Conservation (phyloP, 1,140 invertebrate genomes). For the Aporrectodea caliginosa region DNA sequence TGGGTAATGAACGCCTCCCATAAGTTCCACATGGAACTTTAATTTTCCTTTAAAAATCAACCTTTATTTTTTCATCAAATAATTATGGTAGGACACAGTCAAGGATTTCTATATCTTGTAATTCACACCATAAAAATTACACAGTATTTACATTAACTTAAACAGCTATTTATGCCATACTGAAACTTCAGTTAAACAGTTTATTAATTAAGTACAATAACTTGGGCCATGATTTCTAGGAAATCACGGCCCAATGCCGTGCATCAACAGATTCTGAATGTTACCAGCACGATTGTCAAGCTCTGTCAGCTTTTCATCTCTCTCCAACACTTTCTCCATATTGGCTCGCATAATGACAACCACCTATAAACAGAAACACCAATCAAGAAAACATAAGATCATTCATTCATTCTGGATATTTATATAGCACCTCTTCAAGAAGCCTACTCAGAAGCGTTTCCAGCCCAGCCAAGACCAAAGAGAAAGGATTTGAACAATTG, state of each 20-base stretch:
- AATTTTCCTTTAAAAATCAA: too few species aligned
- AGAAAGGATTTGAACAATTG: not conserved
- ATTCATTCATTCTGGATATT: not conserved
- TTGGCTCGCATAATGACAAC: slow-evolving; percentile 44
- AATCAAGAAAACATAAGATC: not conserved
- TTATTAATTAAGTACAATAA: not conserved
- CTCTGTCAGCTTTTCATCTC: slow-evolving; percentile 40
- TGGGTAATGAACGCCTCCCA: too few species aligned
- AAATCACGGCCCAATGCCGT: too few species aligned
- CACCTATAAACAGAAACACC: slow-evolving; percentile 32
- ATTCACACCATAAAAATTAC: not conserved
- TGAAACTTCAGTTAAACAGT: not conserved
- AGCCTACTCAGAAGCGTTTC: not conserved
- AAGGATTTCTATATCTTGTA: too few species aligned
- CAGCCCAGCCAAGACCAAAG: not conserved
- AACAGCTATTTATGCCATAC: not conserved
- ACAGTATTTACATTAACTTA: not conserved
- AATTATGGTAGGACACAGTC: too few species aligned
- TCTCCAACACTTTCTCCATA: slow-evolving; percentile 43
- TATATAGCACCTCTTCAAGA: not conserved
- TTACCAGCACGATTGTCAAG: slow-evolving; percentile 39
- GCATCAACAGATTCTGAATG: too few species aligned
- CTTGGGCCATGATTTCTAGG: not conserved
- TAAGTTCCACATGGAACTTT: too few species aligned
- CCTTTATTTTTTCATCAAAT: too few species aligned